Conservation (phyloP, 2,797 vertebrate species). For the Myotis vivesi region DNA sequence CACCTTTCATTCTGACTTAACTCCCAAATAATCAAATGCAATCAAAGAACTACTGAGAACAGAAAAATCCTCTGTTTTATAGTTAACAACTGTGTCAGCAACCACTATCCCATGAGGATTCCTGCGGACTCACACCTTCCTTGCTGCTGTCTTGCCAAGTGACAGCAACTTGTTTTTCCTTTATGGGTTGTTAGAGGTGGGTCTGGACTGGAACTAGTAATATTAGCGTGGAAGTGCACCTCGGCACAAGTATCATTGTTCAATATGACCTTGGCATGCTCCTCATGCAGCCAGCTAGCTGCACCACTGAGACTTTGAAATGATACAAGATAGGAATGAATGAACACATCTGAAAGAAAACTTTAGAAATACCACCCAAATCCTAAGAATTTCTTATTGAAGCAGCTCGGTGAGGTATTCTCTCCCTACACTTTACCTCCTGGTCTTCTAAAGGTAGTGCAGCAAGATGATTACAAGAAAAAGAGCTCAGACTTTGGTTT, state of each 20-base stretch:
- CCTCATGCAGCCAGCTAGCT: not conserved
- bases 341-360: slow-evolving; percentile 57
- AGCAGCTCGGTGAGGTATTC: not conserved
- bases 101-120: not conserved
- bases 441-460: slow-evolving; percentile 36
- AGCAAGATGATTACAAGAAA: slow-evolving; percentile 69
- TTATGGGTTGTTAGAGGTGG: not conserved
- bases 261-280: not conserved
- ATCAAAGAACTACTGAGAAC: not conserved
- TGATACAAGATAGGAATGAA: not conserved
- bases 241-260: not conserved
- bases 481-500: slow-evolving; percentile 73
- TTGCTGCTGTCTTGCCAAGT: not conserved
- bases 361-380: slow-evolving; percentile 18
- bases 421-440: not conserved
- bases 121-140: not conserved
- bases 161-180: slow-evolving; percentile 10
- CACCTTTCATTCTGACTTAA: not conserved
- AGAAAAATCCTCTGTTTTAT: slow-evolving; percentile 10
- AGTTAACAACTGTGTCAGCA: not conserved
- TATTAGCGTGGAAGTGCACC: not conserved
- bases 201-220: not conserved
- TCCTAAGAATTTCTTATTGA: slow-evolving; percentile 52
- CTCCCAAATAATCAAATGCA: not conserved
- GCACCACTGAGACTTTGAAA: slow-evolving; percentile 14